Evolutionary conservation across 2,797 vertebrate species (phyloP).

Genomic region (Podargus strigoides): DNA sequence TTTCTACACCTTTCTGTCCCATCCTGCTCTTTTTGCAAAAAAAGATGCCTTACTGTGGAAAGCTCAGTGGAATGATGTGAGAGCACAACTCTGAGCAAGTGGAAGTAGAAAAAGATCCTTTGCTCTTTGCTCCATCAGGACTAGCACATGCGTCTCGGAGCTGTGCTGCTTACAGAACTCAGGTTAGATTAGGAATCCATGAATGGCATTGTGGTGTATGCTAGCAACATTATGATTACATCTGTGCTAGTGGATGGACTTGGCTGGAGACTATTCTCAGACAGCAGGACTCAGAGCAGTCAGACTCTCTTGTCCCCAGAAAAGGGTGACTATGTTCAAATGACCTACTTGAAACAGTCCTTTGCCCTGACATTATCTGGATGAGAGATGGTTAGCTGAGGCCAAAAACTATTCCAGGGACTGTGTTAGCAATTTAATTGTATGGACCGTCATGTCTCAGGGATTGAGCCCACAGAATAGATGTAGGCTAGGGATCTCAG

Average conservation of each 20-base stretch:
- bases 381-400: background rate
- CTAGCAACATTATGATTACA: background rate
- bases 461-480: slow-evolving; percentile 7
- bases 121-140: background rate
- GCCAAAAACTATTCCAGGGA: background rate
- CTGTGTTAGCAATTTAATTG: slow-evolving; percentile 13
- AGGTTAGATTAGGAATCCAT: background rate
- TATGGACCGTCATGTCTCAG: background rate
- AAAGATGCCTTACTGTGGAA: rapidly evolving
- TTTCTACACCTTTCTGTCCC: background rate
- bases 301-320: background rate
- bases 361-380: background rate
- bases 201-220: rapidly evolving
- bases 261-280: background rate
- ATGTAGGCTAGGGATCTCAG: background rate
- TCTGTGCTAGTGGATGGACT: background rate
- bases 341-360: background rate
- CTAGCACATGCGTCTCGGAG: background rate
- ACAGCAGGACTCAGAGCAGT: background rate
- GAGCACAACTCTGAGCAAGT: background rate
- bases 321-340: background rate
- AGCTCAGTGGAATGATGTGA: background rate
- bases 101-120: background rate
- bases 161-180: background rate
- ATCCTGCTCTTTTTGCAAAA: background rate